Conservation (phyloP, 2,113 vertebrate genomes). For the Formicarius rufipectus region DNA sequence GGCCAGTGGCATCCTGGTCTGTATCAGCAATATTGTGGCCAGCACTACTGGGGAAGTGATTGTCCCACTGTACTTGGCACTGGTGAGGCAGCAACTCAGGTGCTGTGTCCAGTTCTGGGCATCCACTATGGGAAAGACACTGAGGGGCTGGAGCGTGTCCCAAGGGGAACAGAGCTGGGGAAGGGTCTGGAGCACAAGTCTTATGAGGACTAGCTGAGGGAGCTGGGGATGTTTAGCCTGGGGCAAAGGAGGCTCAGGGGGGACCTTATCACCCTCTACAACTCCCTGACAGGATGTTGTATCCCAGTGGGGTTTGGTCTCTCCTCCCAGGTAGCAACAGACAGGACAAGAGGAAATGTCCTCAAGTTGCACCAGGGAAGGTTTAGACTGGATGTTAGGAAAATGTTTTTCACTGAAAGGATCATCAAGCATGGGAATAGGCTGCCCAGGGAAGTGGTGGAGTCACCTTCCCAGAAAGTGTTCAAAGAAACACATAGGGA, state of each 20-base stretch:
- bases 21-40: not conserved
- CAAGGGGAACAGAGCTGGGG: fast-evolving
- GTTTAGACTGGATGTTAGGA: not conserved
- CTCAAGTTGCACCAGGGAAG: not conserved
- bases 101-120: not conserved
- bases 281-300: not conserved
- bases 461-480: not conserved
- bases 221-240: not conserved
- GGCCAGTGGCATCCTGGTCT: not conserved
- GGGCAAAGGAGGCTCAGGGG: not conserved
- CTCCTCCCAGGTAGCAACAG: not conserved
- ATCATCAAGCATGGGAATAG: not conserved
- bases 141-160: not conserved
- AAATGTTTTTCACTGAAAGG: not conserved
- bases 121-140: not conserved
- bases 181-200: not conserved
- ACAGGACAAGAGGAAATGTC: not conserved
- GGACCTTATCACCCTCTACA: not conserved
- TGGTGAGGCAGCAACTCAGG: not conserved
- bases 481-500: not conserved
- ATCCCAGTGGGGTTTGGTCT: not conserved
- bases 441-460: not conserved
- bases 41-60: not conserved
- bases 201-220: not conserved
- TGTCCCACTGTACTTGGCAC: not conserved